Base-by-base conservation (phyloP, 2,888 invertebrate species). In the Drosophila meridiana region DNA sequence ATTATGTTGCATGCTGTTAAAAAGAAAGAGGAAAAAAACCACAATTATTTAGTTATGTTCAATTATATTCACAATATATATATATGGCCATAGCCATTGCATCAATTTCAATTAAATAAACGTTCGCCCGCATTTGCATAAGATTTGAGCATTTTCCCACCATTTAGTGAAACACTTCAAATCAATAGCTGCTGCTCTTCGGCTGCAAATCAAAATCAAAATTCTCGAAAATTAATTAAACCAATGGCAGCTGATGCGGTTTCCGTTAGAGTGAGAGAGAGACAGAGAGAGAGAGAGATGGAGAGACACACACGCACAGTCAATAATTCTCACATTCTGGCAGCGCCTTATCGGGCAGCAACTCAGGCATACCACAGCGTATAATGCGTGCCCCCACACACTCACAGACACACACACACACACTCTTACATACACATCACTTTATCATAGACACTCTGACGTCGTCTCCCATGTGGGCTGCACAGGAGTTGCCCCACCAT, bases 181-280 rank as follows among this genome's bases (percentile, higher is more conserved):
- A 73, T 74, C 71, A 67, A 69, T 72, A 68, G 61, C 69, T 53
- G 55, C 63, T 42, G 63, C 47, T 7, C 47, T 64, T 72, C 74
- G 81, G 85, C 87, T 83, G 83, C 80, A 87, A 88, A 89, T 87
- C 86, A 82, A 75, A 73, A 69, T 73, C 79, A 70, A 52, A 85
- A 82, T 78, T 75, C 74, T 82, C 48, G 65, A 83, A 89, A 88
- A 89, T 88, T 89, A 89, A 89, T 89, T 89, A 90, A 89, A 76
- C 73, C 77, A 82, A 82, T 80, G 69, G 82, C 73, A 81, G 74
- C 58, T 70, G 78, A 71, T 78, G 78, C 38, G 75, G 75, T 78
- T 78, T 70, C 48, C 74, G 63, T 64, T 78, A 56, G 30, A 57
- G 32, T 57, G 36, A 45, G 8, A 53, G 9, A 32, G 14, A 42